Percentiles rank a stretch among this genome's conserved stretches.
Conservation (phyloP, 2,797 vertebrate genomes). For the Poecile montanus region DNA sequence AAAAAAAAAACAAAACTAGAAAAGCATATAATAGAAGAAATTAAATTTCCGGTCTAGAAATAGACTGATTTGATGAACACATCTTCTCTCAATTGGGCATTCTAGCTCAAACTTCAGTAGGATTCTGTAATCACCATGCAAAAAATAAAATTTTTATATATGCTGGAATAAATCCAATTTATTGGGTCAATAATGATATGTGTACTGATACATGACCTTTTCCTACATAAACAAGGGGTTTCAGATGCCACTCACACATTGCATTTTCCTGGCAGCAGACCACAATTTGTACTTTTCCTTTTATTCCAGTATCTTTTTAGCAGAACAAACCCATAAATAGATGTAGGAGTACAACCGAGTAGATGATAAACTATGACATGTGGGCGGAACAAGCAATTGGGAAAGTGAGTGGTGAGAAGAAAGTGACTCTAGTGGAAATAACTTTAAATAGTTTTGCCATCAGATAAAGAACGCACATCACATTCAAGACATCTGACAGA, state of each 20-base stretch:
- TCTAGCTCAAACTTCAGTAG: background rate
- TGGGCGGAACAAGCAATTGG: constrained; percentile 19
- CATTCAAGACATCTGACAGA: background rate
- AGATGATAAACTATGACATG: constrained; percentile 33
- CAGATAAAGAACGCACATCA: background rate
- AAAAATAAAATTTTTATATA: background rate
- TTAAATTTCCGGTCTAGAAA: background rate
- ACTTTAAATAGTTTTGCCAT: constrained; percentile 20
- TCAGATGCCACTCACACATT: background rate
- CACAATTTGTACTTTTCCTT: background rate
- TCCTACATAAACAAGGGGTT: background rate
- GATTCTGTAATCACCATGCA: background rate
- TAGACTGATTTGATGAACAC: background rate
- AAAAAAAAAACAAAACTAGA: background rate
- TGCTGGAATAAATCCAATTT: background rate
- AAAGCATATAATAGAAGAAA: constrained; percentile 1
- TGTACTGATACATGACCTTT: background rate
- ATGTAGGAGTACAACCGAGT: background rate
- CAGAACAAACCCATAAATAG: constrained; percentile 40
- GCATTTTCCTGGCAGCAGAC: constrained; percentile 1
- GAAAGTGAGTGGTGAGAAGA: constrained; percentile 1
- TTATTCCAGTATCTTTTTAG: background rate
- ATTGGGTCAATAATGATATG: background rate
- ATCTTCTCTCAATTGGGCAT: background rate
- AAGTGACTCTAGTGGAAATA: constrained; percentile 29